Evolutionary conservation across 2,888 invertebrate species (phyloP).

Genomic region (Hylaea fasciaria): DNA sequence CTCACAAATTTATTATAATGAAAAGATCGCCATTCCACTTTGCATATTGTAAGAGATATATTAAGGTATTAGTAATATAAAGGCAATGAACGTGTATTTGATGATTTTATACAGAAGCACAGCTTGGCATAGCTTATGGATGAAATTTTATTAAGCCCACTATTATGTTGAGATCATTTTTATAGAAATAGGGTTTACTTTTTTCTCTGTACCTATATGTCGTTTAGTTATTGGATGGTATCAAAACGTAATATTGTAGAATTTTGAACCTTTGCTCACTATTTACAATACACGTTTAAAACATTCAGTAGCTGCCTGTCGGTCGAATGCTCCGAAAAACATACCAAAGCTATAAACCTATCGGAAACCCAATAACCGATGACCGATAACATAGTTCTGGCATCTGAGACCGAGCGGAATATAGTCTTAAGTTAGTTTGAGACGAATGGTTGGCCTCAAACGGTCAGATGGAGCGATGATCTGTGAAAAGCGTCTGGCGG

Average conservation of each 20-base stretch:
- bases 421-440: slow-evolving; percentile 25
- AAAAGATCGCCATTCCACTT: slow-evolving; percentile 57
- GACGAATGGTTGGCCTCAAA: slow-evolving; percentile 12
- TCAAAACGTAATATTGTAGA: no score
- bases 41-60: slow-evolving; percentile 48
- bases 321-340: no score
- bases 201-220: no score
- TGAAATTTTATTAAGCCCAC: no score
- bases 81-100: slow-evolving; percentile 19
- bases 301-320: no score
- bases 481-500: slow-evolving; percentile 21
- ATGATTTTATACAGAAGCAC: slow-evolving; percentile 4
- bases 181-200: no score
- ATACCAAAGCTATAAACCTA: not conserved
- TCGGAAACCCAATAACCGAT: slow-evolving; percentile 8
- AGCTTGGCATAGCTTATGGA: not conserved
- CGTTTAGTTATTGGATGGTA: no score
- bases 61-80: slow-evolving; percentile 45
- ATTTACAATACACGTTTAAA: no score
- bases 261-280: no score
- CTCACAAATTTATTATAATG: slow-evolving; percentile 52
- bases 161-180: no score
- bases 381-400: slow-evolving; percentile 17
- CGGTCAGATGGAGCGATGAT: slow-evolving; percentile 23
- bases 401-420: slow-evolving; percentile 1